These are phyloP conservation scores for Coronaproctus castanopsis DNA, from an alignment of 2,888 invertebrate species.

Conservation along the genomic window DNA sequence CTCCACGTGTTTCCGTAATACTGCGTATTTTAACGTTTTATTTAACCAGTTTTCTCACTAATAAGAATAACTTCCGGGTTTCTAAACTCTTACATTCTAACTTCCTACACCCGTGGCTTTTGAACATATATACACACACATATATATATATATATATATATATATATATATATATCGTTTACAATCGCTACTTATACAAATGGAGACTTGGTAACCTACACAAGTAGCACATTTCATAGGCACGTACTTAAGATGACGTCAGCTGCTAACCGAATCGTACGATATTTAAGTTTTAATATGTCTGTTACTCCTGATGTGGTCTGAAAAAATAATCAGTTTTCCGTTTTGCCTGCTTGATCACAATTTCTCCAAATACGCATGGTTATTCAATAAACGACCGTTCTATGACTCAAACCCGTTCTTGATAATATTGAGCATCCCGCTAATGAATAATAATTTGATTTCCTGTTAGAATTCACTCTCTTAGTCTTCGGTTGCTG, in stretches of 20 bases:
- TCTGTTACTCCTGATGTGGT: neutral
- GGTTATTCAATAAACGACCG: neutral
- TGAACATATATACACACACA: too few species aligned
- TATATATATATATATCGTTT: neutral
- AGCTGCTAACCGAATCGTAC: neutral
- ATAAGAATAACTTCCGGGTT: neutral
- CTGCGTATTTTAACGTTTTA: neutral
- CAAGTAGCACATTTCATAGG: neutral
- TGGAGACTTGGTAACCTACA: too few species aligned
- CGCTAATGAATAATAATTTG: too few species aligned
- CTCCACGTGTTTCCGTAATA: neutral
- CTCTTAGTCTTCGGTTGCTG: too few species aligned
- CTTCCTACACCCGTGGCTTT: neutral
- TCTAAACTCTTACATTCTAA: neutral
- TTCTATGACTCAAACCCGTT: neutral
- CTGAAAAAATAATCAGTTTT: neutral
- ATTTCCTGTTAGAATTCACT: too few species aligned
- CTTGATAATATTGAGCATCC: too few species aligned
- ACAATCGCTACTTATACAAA: too few species aligned
- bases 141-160: too few species aligned
- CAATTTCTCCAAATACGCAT: neutral
- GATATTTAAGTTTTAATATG: neutral
- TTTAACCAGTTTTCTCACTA: neutral
- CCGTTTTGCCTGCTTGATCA: neutral
- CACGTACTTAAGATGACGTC: neutral